These are phyloP conservation scores for Danaus melanippus DNA, from an alignment of 1,140 invertebrate species.

Conservation along the genomic window DNA sequence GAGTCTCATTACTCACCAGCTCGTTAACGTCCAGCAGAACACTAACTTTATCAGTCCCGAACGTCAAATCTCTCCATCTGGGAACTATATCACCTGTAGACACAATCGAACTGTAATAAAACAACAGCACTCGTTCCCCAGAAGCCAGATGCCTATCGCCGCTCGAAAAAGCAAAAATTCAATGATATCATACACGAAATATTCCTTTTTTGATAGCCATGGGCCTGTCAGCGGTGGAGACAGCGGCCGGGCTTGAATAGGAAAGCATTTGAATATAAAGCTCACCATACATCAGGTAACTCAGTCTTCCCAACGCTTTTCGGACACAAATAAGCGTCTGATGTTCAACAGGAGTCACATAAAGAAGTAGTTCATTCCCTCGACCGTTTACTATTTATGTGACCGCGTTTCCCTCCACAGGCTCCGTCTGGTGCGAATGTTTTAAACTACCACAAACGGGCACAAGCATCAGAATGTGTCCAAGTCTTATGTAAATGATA, in stretches of 20 bases:
- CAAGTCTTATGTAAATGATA: slow-evolving; percentile 39
- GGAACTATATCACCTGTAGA: slow-evolving; percentile 50
- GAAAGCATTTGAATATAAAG: slow-evolving; percentile 67
- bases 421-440: slow-evolving; percentile 30
- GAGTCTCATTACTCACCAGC: slow-evolving; percentile 62
- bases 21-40: slow-evolving; percentile 64
- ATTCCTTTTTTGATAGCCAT: slow-evolving; percentile 60
- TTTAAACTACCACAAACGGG: slow-evolving; percentile 28
- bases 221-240: slow-evolving; percentile 65
- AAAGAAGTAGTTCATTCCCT: slow-evolving; percentile 25
- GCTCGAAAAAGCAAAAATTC: slow-evolving; percentile 54
- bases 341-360: slow-evolving; percentile 49
- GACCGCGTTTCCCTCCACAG: neutral
- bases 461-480: slow-evolving; percentile 5
- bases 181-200: slow-evolving; percentile 56
- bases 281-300: slow-evolving; percentile 64
- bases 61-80: slow-evolving; percentile 66
- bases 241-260: slow-evolving; percentile 60
- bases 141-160: slow-evolving; percentile 65
- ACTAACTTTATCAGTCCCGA: slow-evolving; percentile 65
- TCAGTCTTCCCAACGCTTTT: slow-evolving; percentile 67
- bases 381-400: slow-evolving; percentile 31
- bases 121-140: slow-evolving; percentile 30
- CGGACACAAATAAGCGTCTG: slow-evolving; percentile 66
- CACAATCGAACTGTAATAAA: slow-evolving; percentile 61